Conservation (phyloP, 2,797 vertebrate species). For the Brachyalestes nurse region DNA sequence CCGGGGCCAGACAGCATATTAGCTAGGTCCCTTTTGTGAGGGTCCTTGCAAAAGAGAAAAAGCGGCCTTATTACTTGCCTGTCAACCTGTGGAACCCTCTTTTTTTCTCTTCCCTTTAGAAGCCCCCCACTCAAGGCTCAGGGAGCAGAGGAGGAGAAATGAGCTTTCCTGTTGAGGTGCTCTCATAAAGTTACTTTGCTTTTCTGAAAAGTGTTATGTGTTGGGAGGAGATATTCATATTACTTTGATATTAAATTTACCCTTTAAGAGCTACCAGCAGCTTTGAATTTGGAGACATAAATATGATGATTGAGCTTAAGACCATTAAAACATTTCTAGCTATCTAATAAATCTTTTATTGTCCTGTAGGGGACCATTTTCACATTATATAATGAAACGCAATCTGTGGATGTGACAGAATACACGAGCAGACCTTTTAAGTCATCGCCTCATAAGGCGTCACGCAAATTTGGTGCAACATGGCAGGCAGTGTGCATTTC, state of each 20-base stretch:
- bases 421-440: slow-evolving; percentile 15
- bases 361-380: neutral
- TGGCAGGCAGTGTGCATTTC: slow-evolving; percentile 69
- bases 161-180: slow-evolving; percentile 19
- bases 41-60: slow-evolving; percentile 65
- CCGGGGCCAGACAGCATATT: slow-evolving; percentile 97
- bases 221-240: slow-evolving; percentile 12
- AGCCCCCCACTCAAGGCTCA: slow-evolving; percentile 23
- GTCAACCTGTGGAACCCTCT: slow-evolving; percentile 89
- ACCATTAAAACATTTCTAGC: slow-evolving; percentile 17
- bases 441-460: slow-evolving; percentile 4
- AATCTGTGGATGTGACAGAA: slow-evolving; percentile 6
- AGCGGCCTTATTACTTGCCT: slow-evolving; percentile 81
- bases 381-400: neutral
- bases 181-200: slow-evolving; percentile 13
- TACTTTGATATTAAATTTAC: slow-evolving; percentile 7
- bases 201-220: neutral
- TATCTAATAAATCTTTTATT: slow-evolving; percentile 5
- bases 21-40: slow-evolving; percentile 83
- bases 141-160: slow-evolving; percentile 23
- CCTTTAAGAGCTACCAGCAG: slow-evolving; percentile 1
- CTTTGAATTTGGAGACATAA: neutral
- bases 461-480: slow-evolving; percentile 24
- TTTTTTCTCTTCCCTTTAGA: slow-evolving; percentile 33
- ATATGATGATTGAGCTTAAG: slow-evolving; percentile 14